Base-by-base conservation (phyloP, 2,797 vertebrate genomes). In the Bucorvus abyssinicus region DNA sequence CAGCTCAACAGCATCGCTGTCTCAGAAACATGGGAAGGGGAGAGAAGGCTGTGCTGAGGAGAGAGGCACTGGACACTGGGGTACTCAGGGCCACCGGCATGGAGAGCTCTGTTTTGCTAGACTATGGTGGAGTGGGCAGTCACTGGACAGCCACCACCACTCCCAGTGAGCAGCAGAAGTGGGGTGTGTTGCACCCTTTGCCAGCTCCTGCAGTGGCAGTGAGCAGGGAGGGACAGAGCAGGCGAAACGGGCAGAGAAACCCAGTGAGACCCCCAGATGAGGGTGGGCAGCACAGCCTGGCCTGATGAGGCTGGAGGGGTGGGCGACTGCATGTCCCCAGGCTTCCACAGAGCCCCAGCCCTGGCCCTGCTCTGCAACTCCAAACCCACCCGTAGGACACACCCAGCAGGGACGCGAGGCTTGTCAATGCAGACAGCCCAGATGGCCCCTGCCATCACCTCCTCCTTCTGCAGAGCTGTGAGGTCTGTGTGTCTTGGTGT, bases 391-490 rank as follows among this genome's bases (percentile, higher is more conserved):
- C 7, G 0, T 15, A 21, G 34, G 68, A 34, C 5, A 34, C 5
- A 12, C 36, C 14, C 36, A 19, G 74, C 21, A 16, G 4, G 1
- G n/a, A 38, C 0, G 2, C 2, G 3, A 36, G 45, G 16, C 20
- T 38, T 20, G 60, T 1, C 7, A 20, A 34, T 2, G 19, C 32
- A 57, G 13, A 30, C 50, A 71, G 64, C 12, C 47, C 2, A 0
- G 20, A 4, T 4, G 22, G 19, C 1, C 21, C n/a, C 67, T 47
- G 38, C 19, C 49, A 21, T 3, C 0, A 13, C 50, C 26, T 52
- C 18, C 49, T 30, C 22, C 13, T 74, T 18, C 16, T 56, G 30
- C 42, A 49, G 55, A 86, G 18, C 84, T 38, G 14, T 0, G 1
- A 61, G 45, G 27, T 69, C 3, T 0, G 34, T 7, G 20, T 12